Conservation (phyloP, 1,140 invertebrate species). For the Holotrichia oblita region DNA sequence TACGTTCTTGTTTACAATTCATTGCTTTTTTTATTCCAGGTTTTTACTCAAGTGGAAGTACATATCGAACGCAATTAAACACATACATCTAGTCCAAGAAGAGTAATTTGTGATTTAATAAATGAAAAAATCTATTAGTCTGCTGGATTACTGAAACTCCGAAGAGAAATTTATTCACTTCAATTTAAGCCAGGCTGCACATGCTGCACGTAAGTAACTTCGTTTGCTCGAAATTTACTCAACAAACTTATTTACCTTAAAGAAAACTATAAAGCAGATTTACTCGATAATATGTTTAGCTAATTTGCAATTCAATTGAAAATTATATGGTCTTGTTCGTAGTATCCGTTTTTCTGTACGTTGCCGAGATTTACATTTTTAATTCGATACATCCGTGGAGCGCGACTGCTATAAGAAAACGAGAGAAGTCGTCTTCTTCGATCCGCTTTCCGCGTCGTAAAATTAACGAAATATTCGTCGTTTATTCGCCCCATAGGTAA, state of each 20-base stretch:
- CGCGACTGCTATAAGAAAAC: background rate
- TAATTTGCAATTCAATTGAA: slow-evolving; percentile 42
- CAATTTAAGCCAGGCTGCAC: no score
- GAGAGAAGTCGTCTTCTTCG: background rate
- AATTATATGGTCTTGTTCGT: slow-evolving; percentile 38
- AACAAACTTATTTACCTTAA: slow-evolving; percentile 40
- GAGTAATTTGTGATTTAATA: no score
- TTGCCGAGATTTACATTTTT: slow-evolving; percentile 34
- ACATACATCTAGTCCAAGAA: no score
- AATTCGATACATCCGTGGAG: slow-evolving; percentile 24
- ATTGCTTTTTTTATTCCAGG: no score
- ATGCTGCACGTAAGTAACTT: no score
- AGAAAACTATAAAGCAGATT: slow-evolving; percentile 38
- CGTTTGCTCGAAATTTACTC: no score
- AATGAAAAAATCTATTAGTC: no score
- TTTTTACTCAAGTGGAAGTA: no score
- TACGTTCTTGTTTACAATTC: no score
- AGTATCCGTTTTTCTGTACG: slow-evolving; percentile 25
- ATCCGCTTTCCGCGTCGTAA: background rate
- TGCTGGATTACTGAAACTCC: no score
- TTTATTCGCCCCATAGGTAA: background rate
- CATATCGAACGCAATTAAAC: no score
- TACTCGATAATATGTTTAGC: slow-evolving; percentile 34
- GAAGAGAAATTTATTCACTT: no score
- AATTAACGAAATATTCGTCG: slow-evolving; percentile 26